Percentiles rank a stretch among this genome's conserved stretches.
Conservation (phyloP, 2,113 vertebrate genomes). For the Poicephalus meyeri region DNA sequence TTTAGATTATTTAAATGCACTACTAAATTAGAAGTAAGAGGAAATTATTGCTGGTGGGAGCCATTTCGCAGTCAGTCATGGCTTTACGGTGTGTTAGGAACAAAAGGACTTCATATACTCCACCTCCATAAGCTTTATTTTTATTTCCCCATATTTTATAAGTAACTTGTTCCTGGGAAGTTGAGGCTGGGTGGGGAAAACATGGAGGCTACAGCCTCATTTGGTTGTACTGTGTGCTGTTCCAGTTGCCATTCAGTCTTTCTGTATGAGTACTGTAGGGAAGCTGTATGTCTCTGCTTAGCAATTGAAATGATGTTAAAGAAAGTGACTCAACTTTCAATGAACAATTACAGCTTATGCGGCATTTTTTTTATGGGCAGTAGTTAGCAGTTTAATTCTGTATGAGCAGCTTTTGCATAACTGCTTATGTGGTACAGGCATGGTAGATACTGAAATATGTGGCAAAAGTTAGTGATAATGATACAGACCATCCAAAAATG, state of each 20-base stretch:
- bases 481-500: neutral
- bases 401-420: neutral
- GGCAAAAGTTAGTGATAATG: neutral
- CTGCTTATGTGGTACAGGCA: neutral
- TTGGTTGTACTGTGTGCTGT: neutral
- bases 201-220: neutral
- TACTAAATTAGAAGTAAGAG: neutral
- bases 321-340: neutral
- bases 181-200: neutral
- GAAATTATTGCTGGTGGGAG: neutral
- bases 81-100: neutral
- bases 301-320: neutral
- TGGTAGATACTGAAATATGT: neutral
- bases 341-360: neutral
- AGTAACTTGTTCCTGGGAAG: neutral
- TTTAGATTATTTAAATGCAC: neutral
- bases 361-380: neutral
- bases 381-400: neutral
- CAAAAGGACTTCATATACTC: neutral
- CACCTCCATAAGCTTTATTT: neutral
- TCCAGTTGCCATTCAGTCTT: neutral
- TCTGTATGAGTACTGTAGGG: accelerated
- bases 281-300: neutral
- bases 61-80: neutral
- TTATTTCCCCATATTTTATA: neutral